Evolutionary conservation across 2,797 vertebrate species (phyloP), one percentile per base, ranked within the genome.

Genomic region (Chelon auratus): DNA sequence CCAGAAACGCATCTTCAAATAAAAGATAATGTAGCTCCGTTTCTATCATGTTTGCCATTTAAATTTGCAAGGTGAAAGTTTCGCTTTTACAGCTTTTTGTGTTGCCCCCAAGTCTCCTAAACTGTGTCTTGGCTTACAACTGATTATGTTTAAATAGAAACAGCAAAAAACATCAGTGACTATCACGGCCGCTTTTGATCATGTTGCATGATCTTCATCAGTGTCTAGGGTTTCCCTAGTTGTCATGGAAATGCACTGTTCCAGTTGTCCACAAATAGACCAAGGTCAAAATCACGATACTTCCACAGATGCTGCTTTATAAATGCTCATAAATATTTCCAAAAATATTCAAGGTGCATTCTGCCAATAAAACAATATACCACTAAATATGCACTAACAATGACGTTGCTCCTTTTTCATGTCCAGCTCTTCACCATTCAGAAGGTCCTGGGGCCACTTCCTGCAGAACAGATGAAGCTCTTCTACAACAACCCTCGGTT

Each of bases 401-500:
- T 39, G 7, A 62, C 57, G 33, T 17, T 69, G 9, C 18, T 14
- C 79, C 3, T 76, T 63, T 52, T 80, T 61, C 9, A 17, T 68
- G 56, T 73, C 42, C 95, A 98, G 93, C 96, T 98, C 90, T 98
- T 97, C 85, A 98, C 97, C 87, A 98, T 98, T 86, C 97, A 98
- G 94, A 97, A 97, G 92, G 97, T 98, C 86, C 92, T 97, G 81
- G 97, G 97, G 86, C 94, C 97, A 0, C 94, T 97, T 86, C 97
- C 97, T 69, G 93, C 96, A 1, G 97, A 98, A 81, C 97, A 98
- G 91, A 98, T 98, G 97, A 98, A 98, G 84, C 97, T 98, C 75
- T 98, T 98, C 93, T 98, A 98, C 77, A 98, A 96, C 93, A 98
- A 98, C 92, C 96, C 97, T 87, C 96, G 97, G 68, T 98, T 98